phyloP scores from a whole-genome alignment of 2,113 vertebrate species.

The Orthonyx spaldingii region DNA sequence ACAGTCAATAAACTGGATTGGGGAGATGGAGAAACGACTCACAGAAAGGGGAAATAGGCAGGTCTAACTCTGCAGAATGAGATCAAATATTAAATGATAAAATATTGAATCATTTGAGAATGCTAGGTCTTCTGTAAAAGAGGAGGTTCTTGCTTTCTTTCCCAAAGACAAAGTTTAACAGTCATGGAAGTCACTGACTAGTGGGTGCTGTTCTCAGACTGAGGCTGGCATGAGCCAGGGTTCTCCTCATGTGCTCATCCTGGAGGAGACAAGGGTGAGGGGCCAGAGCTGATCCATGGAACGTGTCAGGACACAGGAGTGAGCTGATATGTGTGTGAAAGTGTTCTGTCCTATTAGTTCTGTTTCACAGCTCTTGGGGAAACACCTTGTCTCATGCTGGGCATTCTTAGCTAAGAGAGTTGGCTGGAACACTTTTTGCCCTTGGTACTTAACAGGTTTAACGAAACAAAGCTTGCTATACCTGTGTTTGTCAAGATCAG shows the following conservation, averaged over 20 bases:
- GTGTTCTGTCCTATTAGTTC: background rate
- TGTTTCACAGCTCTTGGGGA: background rate
- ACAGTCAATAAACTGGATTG: background rate
- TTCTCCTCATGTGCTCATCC: background rate
- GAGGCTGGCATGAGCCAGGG: background rate
- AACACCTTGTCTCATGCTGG: background rate
- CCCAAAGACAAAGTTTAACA: background rate
- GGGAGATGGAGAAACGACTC: background rate
- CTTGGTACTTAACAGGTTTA: background rate
- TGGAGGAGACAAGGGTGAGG: background rate
- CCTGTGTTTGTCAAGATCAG: background rate
- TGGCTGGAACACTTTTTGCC: background rate
- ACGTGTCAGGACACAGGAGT: accelerated
- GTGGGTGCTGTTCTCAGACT: background rate
- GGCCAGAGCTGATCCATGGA: background rate
- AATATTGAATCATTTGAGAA: background rate
- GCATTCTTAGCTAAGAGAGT: background rate
- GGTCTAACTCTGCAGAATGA: background rate
- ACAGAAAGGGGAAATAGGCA: background rate
- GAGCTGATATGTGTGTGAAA: background rate
- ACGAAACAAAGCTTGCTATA: background rate
- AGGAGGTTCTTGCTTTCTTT: background rate
- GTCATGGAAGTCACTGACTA: background rate
- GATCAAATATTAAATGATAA: background rate
- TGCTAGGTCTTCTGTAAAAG: background rate